Base-by-base conservation (phyloP, 2,888 invertebrate genomes). In the Hirtodrosophila alboralis region DNA sequence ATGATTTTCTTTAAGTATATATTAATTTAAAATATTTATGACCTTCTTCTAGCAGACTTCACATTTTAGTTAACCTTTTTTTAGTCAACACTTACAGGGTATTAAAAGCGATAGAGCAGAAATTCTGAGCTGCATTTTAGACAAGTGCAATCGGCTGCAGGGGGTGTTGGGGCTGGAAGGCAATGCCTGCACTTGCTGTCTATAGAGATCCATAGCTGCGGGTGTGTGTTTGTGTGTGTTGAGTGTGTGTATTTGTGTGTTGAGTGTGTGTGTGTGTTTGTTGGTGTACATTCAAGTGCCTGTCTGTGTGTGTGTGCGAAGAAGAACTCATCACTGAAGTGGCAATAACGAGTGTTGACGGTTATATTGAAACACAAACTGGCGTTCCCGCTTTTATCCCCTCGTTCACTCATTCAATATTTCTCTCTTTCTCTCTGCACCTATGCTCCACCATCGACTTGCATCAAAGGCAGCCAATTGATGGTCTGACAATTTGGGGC, bases 291-390 rank as follows among this genome's bases (percentile, higher is more conserved):
- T 44, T 38, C 34, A 40, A 52, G 52, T 48, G 41, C 16, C 13
- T 57, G 26, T 40, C 14, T 44, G 44, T 57, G 48, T 44, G 44
- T 57, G 48, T 48, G 52, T 16, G 38, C 34, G 18, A 34, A 43
- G 40, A 54, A 56, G 74, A 73, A 70, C 68, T 68, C 66, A 68
- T 64, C 75, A 53, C 44, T 75, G 69, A 60, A 83, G 85, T 79
- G 79, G 69, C 85, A 79, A 85, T 85, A 84, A 85, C 68, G 68
- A 65, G 53, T 71, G 68, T 81, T 71, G 78, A 74, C 61, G 71
- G 44, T 76, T 73, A 65, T 71, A 77, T 74, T 70, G 63, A 67
- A 68, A 77, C 81, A 65, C 74, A 68, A 65, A 65, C 60, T 64
- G 52, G 12, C 10, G 8, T 30, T 3, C 27, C 12, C 9, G 12